Conservation (phyloP, 2,113 vertebrate species). For the Pseudorectes ferrugineus region DNA sequence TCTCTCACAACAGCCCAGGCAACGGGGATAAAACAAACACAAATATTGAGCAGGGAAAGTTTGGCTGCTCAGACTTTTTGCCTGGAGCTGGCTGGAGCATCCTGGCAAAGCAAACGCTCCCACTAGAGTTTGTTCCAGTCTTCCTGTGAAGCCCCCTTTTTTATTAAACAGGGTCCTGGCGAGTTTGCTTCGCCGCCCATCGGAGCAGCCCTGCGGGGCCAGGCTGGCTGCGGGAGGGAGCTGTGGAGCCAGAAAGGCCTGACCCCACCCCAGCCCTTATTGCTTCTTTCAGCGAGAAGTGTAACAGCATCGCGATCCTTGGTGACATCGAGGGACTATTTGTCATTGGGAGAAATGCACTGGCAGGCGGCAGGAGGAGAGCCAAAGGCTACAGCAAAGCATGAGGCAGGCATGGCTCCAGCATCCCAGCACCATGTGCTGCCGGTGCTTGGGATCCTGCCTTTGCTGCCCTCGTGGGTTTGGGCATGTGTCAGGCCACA, state of each 20-base stretch:
- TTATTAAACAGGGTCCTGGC: not conserved
- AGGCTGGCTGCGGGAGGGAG: not conserved
- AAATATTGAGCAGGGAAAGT: not conserved
- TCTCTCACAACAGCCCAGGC: not conserved
- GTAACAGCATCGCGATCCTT: not conserved
- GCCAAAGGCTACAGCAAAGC: not conserved
- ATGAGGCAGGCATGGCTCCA: not conserved
- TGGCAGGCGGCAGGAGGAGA: not conserved
- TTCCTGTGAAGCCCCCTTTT: not conserved
- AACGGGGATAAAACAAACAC: slow-evolving; percentile 12
- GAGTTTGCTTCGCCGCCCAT: not conserved
- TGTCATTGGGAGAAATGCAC: not conserved
- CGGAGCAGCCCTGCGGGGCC: not conserved
- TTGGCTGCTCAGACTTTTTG: not conserved
- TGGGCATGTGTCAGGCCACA: fast-evolving
- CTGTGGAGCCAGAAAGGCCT: not conserved
- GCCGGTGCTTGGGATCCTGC: not conserved
- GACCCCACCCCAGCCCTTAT: not conserved
- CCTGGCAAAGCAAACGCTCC: not conserved
- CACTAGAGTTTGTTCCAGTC: not conserved
- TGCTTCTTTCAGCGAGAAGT: not conserved
- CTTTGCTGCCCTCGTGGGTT: fast-evolving
- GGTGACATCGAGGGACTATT: not conserved
- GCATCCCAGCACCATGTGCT: not conserved
- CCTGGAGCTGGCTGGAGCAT: not conserved